Percentiles rank a stretch among this genome's conserved stretches.
phyloP scores from a whole-genome alignment of 2,113 vertebrate genomes.

The Antigone vipio region DNA sequence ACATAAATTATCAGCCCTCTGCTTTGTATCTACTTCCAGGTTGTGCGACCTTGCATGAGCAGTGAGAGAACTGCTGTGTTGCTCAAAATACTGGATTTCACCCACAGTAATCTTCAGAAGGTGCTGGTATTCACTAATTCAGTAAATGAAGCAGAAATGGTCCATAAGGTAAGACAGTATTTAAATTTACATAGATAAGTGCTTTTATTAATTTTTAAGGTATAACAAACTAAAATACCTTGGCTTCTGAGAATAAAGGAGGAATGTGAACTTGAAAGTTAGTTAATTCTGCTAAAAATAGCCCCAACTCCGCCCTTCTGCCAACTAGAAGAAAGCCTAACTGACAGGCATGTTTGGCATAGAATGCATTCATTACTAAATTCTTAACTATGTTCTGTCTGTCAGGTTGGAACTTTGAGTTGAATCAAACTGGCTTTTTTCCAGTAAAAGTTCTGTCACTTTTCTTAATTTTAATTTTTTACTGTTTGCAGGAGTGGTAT shows the following conservation, averaged over 20 bases:
- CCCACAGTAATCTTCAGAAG: conserved; percentile 77
- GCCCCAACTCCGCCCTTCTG: background rate
- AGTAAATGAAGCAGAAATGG: conserved; percentile 79
- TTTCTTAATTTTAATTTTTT: background rate
- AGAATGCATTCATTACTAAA: background rate
- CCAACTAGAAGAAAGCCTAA: background rate
- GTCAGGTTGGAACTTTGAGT: background rate
- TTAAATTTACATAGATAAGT: background rate
- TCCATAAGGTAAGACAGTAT: conserved; percentile 77
- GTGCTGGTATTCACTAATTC: conserved; percentile 83
- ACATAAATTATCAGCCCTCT: background rate
- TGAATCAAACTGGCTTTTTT: background rate
- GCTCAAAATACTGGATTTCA: conserved; percentile 78
- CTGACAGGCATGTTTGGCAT: background rate
- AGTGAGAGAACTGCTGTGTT: conserved; percentile 77
- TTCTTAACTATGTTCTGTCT: background rate
- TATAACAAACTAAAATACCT: background rate
- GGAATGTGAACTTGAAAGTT: background rate
- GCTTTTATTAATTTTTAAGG: background rate
- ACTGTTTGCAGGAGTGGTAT: background rate
- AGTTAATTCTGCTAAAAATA: background rate
- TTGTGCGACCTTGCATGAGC: conserved; percentile 77
- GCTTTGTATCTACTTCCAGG: conserved; percentile 60
- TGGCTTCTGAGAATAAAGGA: background rate
- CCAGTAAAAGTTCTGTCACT: background rate